Base-by-base conservation (phyloP, 2,888 invertebrate species). In the Folsomia manolachei region DNA sequence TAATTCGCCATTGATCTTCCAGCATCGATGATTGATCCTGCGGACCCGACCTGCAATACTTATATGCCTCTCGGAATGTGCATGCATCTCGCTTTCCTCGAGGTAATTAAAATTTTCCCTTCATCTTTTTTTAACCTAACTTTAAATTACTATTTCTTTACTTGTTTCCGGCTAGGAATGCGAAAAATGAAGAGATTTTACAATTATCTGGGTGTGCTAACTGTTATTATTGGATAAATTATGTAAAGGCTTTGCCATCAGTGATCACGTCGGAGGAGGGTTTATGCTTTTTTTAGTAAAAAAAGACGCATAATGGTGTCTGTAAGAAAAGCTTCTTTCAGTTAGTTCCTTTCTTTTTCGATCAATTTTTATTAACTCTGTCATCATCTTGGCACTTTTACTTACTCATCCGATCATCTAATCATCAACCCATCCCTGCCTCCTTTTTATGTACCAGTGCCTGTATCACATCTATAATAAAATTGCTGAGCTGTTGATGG, bases 31-130 rank as follows among this genome's bases (percentile, higher is more conserved):
- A 76, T 75, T 11, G 78, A 77, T 27, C 73, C 77, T 0, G 52
- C 62, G 1, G 78, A 79, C 52, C 72, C 66, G 9, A 65, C 77
- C 1, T 79, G 78, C 51, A 63, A 69, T 14, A 76, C 78, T 0
- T 79, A 79, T 66, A 62, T 76, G 2, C 78, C 78, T 11, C 25
- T 77, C 23, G 52, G 69, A 1, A 74, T 78, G 74, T 78, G 78
- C 24, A 75, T 75, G 14, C 78, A 78, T 51, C 19, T 71, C 14
- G 70, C 72, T 7, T 74, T 75, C 26, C 23, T 73, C 0, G 78
- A 78, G 60, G 76, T 75, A 61, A 70, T n/a, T 61, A 25, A 70
- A 63, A 62, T 19, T 51, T 11, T 7, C 56, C 18, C 11, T 21
- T 56, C 19, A 14, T 66, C 14, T 66, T 27, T 27, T 27, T 9